A percentile compares a stretch with the other conserved stretches of the same genome.
These are phyloP conservation scores for Eulemur rufifrons DNA, from an alignment of 2,113 vertebrate species.

Conservation along the genomic window DNA sequence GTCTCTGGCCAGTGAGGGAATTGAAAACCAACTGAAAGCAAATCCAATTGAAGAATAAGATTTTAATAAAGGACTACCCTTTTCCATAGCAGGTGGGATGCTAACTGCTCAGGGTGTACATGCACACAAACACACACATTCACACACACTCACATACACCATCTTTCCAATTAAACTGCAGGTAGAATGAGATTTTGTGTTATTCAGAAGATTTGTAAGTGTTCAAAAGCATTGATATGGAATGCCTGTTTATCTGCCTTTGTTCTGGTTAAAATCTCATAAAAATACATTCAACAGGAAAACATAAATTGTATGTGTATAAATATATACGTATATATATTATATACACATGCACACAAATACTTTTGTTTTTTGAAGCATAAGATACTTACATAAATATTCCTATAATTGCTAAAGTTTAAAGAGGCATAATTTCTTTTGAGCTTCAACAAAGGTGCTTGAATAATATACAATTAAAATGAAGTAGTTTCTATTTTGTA, in stretches of 20 bases:
- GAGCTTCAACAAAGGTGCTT: conserved; percentile 95
- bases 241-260: conserved; percentile 91
- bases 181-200: conserved; percentile 88
- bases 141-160: conserved; percentile 30
- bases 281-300: conserved; percentile 97
- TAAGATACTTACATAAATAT: conserved; percentile 96
- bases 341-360: conserved; percentile 90
- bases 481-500: conserved; percentile 91
- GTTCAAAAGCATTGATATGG: conserved; percentile 88
- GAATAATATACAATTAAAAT: conserved; percentile 92
- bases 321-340: conserved; percentile 87
- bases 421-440: conserved; percentile 90
- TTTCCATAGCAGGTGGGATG: conserved; percentile 82
- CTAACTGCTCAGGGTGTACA: conserved; percentile 82
- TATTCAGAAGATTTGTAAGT: conserved; percentile 83
- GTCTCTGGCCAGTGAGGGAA: conserved; percentile 85
- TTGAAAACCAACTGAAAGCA: conserved; percentile 78
- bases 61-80: conserved; percentile 80
- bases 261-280: conserved; percentile 91
- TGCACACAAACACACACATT: not conserved
- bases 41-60: conserved; percentile 83
- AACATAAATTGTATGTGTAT: conserved; percentile 90
- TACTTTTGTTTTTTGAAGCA: conserved; percentile 89
- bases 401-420: conserved; percentile 92
- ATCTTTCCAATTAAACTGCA: conserved; percentile 82